Conservation (phyloP, 2,888 invertebrate genomes). For the Aricia artaxerxes region DNA sequence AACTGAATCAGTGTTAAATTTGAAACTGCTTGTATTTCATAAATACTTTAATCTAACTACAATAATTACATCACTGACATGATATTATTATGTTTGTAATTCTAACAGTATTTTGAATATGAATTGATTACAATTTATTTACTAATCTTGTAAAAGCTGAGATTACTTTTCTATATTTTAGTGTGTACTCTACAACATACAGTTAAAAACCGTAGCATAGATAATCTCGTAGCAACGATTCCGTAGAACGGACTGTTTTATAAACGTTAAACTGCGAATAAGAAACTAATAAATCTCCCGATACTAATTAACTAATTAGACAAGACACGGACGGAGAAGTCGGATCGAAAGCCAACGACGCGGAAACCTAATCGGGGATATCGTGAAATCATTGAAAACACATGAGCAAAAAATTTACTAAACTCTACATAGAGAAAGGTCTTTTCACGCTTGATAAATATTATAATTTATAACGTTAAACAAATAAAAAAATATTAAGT, state of each 20-base stretch:
- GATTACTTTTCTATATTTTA: background rate
- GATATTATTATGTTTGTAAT: no score
- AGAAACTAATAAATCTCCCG: slow-evolving; percentile 41
- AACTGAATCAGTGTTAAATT: no score
- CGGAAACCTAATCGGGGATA: slow-evolving; percentile 38
- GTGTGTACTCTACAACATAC: background rate
- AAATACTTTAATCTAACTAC: no score
- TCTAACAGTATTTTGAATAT: no score
- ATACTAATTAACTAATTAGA: slow-evolving; percentile 45
- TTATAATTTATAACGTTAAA: slow-evolving; percentile 1
- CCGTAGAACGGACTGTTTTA: slow-evolving; percentile 23
- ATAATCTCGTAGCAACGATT: background rate
- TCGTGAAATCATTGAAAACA: slow-evolving; percentile 33
- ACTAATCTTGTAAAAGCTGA: background rate
- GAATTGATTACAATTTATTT: no score
- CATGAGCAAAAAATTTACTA: slow-evolving; percentile 27
- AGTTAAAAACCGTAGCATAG: background rate
- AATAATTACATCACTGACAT: no score
- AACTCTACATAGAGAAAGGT: slow-evolving; percentile 1
- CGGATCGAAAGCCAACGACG: slow-evolving; percentile 38
- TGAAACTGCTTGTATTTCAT: no score
- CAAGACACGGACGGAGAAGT: slow-evolving; percentile 42
- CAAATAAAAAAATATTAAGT: background rate
- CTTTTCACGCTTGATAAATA: slow-evolving; percentile 5
- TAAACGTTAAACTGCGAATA: slow-evolving; percentile 38